Evolutionary conservation across 2,888 invertebrate species (phyloP).

Genomic region (Dysmachus trigonus): DNA sequence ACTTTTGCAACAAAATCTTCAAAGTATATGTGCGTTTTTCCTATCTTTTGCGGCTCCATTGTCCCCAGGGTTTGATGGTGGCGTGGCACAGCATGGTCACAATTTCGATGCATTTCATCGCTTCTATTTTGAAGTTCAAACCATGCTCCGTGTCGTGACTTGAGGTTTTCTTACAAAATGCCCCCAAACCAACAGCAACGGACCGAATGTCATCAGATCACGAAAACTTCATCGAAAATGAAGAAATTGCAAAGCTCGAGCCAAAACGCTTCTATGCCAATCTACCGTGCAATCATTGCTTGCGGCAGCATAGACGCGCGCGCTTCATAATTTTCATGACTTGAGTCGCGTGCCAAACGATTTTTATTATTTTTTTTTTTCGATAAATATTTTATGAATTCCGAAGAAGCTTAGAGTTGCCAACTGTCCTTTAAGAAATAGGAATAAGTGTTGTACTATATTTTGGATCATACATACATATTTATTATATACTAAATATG

Average conservation of each 20-base stretch:
- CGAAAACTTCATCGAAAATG: constrained; percentile 14
- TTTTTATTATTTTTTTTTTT: background rate
- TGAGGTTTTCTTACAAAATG: background rate
- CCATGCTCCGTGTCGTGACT: background rate
- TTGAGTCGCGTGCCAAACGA: background rate
- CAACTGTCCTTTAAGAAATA: background rate
- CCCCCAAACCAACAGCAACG: background rate
- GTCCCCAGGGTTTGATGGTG: background rate
- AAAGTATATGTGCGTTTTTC: background rate
- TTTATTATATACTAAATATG: too few relatives aligned
- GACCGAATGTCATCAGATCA: constrained; percentile 34
- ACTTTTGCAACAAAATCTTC: background rate
- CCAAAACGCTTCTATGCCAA: background rate
- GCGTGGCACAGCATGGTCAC: background rate
- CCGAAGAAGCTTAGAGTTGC: background rate
- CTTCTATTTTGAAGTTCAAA: constrained; percentile 13
- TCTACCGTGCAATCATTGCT: background rate
- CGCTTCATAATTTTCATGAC: background rate
- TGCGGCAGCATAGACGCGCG: background rate
- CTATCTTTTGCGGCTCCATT: background rate
- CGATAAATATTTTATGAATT: background rate
- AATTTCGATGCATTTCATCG: background rate
- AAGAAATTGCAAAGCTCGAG: background rate
- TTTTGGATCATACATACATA: too few relatives aligned
- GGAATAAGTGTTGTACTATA: background rate